These are phyloP conservation scores for Epinephelus cyanopodus DNA, from an alignment of 2,113 vertebrate genomes.

Conservation along the genomic window DNA sequence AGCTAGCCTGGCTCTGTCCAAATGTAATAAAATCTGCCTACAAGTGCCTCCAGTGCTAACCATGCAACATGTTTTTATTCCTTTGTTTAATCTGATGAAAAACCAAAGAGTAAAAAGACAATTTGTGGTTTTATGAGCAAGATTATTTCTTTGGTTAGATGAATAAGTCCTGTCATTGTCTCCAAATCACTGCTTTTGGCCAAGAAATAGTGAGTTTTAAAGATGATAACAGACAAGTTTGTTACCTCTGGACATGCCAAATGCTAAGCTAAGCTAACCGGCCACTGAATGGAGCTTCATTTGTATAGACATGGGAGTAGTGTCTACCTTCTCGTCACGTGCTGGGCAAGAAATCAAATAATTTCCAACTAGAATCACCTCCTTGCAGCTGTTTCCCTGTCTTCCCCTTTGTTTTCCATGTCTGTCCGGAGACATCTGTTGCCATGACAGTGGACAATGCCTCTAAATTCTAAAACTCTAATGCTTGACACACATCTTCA, in stretches of 20 bases:
- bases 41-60: background rate
- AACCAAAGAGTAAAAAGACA: background rate
- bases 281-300: no score
- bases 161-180: background rate
- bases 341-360: no score
- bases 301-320: no score
- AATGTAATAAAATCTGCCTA: no score
- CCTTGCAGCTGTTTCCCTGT: no score
- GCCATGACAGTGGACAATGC: no score
- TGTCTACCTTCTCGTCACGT: no score
- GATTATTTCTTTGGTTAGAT: background rate
- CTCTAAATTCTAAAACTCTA: no score
- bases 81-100: background rate
- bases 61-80: background rate
- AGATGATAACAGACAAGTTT: background rate
- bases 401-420: no score
- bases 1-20: background rate
- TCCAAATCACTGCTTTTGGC: background rate
- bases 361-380: no score
- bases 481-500: no score
- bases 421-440: no score
- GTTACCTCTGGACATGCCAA: background rate
- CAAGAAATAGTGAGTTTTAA: background rate
- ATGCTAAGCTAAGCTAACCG: background rate
- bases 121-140: background rate